These are phyloP conservation scores for Drosophila ogumai DNA, from an alignment of 1,140 invertebrate genomes.

Conservation along the genomic window DNA sequence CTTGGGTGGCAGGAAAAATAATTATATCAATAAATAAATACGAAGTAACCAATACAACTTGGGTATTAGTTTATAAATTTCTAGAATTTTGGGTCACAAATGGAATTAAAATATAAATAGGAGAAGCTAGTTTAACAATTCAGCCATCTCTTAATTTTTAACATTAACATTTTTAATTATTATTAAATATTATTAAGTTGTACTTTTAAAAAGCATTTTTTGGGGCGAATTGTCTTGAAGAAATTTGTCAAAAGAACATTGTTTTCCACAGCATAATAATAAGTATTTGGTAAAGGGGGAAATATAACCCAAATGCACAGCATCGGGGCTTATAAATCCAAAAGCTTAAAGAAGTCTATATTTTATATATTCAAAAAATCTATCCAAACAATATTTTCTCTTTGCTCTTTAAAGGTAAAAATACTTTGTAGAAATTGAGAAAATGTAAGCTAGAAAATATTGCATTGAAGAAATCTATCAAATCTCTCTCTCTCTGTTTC, in stretches of 20 bases:
- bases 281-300: slow-evolving; percentile 28
- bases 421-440: not conserved
- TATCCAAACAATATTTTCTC: slow-evolving; percentile 33
- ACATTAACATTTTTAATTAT: slow-evolving; percentile 18
- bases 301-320: slow-evolving; percentile 8
- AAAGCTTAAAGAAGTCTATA: slow-evolving; percentile 3
- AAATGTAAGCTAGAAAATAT: slow-evolving; percentile 19
- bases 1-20: not conserved
- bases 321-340: slow-evolving; percentile 5
- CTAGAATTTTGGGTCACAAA: slow-evolving; percentile 15
- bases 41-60: slow-evolving; percentile 8
- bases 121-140: slow-evolving; percentile 4
- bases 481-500: not conserved
- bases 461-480: slow-evolving; percentile 29
- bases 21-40: slow-evolving; percentile 2
- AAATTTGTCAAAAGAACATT: slow-evolving; percentile 9
- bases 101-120: not conserved
- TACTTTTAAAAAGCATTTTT: not conserved
- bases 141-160: slow-evolving; percentile 30
- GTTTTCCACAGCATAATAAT: slow-evolving; percentile 10
- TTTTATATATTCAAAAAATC: slow-evolving; percentile 19
- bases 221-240: slow-evolving; percentile 12
- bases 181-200: not conserved
- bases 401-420: not conserved
- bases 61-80: not conserved